These are phyloP conservation scores for Philopedon plagiatum DNA, from an alignment of 2,888 invertebrate genomes.

Conservation along the genomic window DNA sequence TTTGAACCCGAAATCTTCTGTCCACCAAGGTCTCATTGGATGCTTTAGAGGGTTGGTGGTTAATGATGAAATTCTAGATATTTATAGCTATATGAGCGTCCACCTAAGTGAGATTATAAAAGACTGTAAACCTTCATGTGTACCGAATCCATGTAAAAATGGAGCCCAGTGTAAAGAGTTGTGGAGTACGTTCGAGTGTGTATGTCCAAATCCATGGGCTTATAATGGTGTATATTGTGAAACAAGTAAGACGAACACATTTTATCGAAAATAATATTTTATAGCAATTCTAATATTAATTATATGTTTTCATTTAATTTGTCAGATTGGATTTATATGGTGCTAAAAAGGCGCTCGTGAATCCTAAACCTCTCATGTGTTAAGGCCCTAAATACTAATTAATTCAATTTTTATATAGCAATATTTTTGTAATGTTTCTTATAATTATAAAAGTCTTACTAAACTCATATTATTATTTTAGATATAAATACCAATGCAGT, in stretches of 20 bases:
- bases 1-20: slow-evolving; percentile 82
- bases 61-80: slow-evolving; percentile 91
- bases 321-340: too few relatives aligned
- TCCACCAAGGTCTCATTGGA: slow-evolving; percentile 91
- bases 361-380: too few relatives aligned
- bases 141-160: slow-evolving; percentile 94
- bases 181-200: slow-evolving; percentile 94
- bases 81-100: slow-evolving; percentile 93
- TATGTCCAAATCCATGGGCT: slow-evolving; percentile 93
- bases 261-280: too few relatives aligned
- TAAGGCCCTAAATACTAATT: too few relatives aligned
- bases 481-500: slow-evolving; percentile 92
- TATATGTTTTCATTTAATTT: too few relatives aligned
- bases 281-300: too few relatives aligned
- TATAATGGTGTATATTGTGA: slow-evolving; percentile 93
- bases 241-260: slow-evolving; percentile 78
- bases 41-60: slow-evolving; percentile 94
- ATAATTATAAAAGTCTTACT: too few relatives aligned
- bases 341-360: too few relatives aligned
- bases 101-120: slow-evolving; percentile 92
- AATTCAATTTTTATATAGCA: too few relatives aligned
- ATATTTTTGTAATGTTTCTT: too few relatives aligned
- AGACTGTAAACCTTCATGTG: slow-evolving; percentile 95
- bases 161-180: slow-evolving; percentile 91
- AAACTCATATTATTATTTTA: slow-evolving; percentile 67